These are phyloP conservation scores for Steinernema khuongi DNA, from an alignment of 1,140 invertebrate genomes.

Conservation along the genomic window DNA sequence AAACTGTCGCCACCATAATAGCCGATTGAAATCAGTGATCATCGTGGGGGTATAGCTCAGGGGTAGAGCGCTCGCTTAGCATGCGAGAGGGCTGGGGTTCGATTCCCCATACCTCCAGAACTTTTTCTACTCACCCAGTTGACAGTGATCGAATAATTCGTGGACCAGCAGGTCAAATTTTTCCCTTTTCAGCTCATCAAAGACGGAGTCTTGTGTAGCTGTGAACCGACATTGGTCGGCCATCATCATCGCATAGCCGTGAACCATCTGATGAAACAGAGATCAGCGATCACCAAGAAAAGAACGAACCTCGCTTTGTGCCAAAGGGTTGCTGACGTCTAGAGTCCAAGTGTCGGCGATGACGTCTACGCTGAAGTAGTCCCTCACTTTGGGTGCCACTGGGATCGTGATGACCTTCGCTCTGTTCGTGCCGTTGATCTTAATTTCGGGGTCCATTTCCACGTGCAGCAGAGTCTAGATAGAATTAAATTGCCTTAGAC, in stretches of 20 bases:
- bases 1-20: too few species aligned
- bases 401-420: not conserved
- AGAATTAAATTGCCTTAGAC: too few species aligned
- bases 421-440: not conserved
- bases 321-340: not conserved
- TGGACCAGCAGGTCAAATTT: not conserved
- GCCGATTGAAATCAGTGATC: too few species aligned
- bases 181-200: not conserved
- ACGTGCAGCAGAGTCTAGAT: not conserved
- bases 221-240: not conserved
- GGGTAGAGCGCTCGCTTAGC: constrained; percentile 47
- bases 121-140: too few species aligned
- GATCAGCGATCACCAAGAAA: not conserved
- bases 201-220: not conserved
- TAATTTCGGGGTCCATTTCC: not conserved
- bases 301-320: not conserved
- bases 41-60: constrained; percentile 47
- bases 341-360: not conserved
- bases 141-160: not conserved
- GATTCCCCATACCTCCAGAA: constrained; percentile 46
- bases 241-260: not conserved
- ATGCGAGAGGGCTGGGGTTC: constrained; percentile 47
- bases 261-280: not conserved
- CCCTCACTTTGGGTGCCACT: not conserved
- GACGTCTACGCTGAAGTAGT: not conserved